These are phyloP conservation scores for Latrodectus elegans DNA, from an alignment of 2,888 invertebrate species.

Conservation along the genomic window DNA sequence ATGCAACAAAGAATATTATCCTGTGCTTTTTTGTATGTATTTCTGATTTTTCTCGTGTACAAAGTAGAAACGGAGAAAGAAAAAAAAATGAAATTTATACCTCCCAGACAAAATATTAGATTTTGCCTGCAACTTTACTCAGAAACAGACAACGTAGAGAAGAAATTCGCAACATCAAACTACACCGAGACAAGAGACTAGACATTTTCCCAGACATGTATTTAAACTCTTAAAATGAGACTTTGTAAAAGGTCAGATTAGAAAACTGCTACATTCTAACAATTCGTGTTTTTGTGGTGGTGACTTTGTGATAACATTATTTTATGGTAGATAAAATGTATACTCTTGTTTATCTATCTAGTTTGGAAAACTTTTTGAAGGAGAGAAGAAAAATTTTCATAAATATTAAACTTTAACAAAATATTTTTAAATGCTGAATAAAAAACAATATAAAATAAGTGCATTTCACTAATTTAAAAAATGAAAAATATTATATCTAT, in stretches of 20 bases:
- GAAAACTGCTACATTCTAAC: background rate
- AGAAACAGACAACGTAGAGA: background rate
- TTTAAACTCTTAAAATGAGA: constrained; percentile 1
- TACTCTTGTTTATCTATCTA: too few species aligned
- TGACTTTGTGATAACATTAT: background rate
- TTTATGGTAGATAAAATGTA: too few species aligned
- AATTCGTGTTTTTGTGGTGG: background rate
- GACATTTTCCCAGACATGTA: constrained; percentile 30
- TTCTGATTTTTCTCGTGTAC: background rate
- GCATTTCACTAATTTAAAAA: too few species aligned
- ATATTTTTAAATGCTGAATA: too few species aligned
- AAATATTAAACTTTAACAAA: too few species aligned
- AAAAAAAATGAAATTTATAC: background rate
- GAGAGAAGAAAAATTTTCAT: too few species aligned
- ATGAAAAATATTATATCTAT: too few species aligned
- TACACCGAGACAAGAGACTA: constrained; percentile 4
- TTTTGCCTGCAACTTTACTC: background rate
- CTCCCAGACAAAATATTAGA: background rate
- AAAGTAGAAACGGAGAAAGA: background rate
- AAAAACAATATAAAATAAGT: too few species aligned
- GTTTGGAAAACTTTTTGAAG: too few species aligned
- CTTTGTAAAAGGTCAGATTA: constrained; percentile 14
- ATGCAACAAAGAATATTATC: background rate
- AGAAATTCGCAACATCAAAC: background rate
- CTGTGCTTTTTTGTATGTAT: background rate